Evolutionary conservation across 2,888 invertebrate genomes (phyloP).

Genomic region (Holacanthella duospinosa): DNA sequence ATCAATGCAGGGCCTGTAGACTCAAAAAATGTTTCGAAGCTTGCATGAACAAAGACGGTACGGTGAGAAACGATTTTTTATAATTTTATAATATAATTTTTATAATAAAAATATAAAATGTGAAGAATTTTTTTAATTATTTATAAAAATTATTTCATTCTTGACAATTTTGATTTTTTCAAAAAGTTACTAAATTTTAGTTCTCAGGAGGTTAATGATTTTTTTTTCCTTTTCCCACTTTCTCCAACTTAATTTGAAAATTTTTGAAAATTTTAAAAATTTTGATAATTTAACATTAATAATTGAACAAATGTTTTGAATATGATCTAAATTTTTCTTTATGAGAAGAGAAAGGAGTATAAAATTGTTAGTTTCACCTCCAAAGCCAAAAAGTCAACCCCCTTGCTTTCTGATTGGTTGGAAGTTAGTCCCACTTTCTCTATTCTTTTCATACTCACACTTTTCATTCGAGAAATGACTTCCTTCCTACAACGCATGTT

Average conservation of each 20-base stretch:
- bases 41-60: slow-evolving; percentile 96
- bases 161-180: background rate
- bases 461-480: background rate
- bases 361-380: too few relatives aligned
- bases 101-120: too few relatives aligned
- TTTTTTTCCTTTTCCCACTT: background rate
- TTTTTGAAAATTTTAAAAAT: too few relatives aligned
- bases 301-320: background rate
- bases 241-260: too few relatives aligned
- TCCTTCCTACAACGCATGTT: too few relatives aligned
- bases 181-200: background rate
- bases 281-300: too few relatives aligned
- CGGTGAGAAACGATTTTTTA: slow-evolving; percentile 42
- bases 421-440: background rate
- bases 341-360: too few relatives aligned
- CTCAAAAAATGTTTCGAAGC: slow-evolving; percentile 91
- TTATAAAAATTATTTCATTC: background rate
- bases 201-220: background rate
- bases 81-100: too few relatives aligned
- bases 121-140: background rate
- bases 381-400: slow-evolving; percentile 18
- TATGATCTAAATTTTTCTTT: background rate
- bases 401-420: slow-evolving; percentile 13
- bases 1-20: slow-evolving; percentile 91
- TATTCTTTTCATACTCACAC: background rate